phyloP scores from a whole-genome alignment of 2,113 vertebrate genomes.

The Catharus bicknelli region DNA sequence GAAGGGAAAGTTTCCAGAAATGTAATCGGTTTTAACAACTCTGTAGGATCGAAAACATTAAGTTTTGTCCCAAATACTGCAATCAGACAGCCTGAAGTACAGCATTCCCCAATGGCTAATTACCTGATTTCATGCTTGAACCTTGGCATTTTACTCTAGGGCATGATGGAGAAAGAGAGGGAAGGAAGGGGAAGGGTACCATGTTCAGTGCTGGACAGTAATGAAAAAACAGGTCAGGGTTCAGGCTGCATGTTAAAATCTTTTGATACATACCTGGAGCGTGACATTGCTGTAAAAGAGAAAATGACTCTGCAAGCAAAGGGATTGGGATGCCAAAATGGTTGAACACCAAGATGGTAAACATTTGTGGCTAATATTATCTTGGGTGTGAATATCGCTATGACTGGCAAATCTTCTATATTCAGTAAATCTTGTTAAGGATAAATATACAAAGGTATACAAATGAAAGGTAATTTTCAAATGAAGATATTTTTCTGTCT shows the following conservation, averaged over 20 bases:
- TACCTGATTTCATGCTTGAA: neutral
- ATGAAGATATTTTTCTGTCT: neutral
- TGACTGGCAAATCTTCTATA: neutral
- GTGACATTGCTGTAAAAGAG: neutral
- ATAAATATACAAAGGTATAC: neutral
- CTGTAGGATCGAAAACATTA: neutral
- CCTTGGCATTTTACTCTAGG: neutral
- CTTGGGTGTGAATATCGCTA: neutral
- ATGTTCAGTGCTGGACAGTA: neutral
- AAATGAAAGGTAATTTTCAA: neutral
- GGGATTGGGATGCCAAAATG: neutral
- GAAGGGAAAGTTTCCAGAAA: neutral
- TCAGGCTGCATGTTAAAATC: neutral
- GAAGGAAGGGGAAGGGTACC: neutral
- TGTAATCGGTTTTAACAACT: rapidly evolving
- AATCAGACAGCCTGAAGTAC: neutral
- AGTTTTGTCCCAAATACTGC: neutral
- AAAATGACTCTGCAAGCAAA: neutral
- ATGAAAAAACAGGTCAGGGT: neutral
- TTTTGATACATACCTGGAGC: neutral
- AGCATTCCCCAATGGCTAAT: neutral
- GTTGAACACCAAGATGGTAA: neutral
- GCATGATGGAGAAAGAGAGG: neutral
- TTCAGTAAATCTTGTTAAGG: neutral
- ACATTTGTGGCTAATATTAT: neutral